Percentiles rank a stretch among this genome's conserved stretches.
phyloP scores from a whole-genome alignment of 2,113 vertebrate genomes.

The Sterrhoptilus dennistouni region DNA sequence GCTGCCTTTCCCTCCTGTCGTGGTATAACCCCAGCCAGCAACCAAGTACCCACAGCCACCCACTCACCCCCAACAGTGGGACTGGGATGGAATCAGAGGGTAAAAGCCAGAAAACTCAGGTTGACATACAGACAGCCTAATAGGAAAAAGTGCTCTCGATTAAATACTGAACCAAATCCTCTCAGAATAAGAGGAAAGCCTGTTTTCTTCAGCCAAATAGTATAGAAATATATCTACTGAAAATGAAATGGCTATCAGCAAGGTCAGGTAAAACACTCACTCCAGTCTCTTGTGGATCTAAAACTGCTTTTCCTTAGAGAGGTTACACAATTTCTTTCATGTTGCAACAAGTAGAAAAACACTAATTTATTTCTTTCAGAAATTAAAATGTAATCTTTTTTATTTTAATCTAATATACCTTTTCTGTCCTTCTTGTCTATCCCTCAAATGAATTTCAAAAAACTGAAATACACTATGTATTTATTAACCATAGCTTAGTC shows the following conservation, averaged over 20 bases:
- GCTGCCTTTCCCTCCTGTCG: background rate
- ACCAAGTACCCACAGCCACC: background rate
- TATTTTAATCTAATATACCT: background rate
- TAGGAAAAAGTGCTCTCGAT: background rate
- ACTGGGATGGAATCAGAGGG: rapidly evolving
- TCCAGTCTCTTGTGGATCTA: background rate
- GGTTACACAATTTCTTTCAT: background rate
- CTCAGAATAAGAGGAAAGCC: background rate
- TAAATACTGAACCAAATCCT: background rate
- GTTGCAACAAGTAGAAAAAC: background rate
- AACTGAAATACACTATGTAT: background rate
- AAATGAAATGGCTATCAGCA: background rate
- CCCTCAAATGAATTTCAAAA: background rate
- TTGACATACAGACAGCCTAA: background rate
- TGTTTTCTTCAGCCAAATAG: background rate
- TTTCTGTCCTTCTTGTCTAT: background rate
- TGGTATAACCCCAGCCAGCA: background rate
- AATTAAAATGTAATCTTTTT: background rate
- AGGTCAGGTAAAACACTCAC: background rate
- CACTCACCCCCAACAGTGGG: background rate
- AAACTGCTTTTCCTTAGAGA: background rate
- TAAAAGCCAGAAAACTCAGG: background rate
- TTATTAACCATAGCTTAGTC: background rate
- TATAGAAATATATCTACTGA: background rate
- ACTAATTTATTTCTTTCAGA: background rate